Evolutionary conservation across 2,888 invertebrate genomes (phyloP), one percentile per base, ranked within the genome.

Genomic region (Palloptera scutellata): DNA sequence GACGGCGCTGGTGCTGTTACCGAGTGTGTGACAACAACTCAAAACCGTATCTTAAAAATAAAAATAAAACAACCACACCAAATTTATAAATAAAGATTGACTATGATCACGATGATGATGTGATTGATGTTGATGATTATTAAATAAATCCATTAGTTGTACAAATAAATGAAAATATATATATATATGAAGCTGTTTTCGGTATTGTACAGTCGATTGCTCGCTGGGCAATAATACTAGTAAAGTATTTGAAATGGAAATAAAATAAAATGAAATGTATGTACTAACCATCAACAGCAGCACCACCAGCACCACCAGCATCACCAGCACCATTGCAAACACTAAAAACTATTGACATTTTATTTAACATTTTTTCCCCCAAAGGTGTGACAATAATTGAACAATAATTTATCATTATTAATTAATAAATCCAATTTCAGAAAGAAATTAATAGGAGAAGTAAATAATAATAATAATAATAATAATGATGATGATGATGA

Each of bases 401-500:
- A 55, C 60, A 58, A 60, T 68, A 68, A 68, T 68, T 64, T 45
- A 68, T 68, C 68, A 68, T 68, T 68, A 68, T 68, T 68, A 68
- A 68, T 61, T 68, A 48, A 64, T 64, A 68, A 68, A 54, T 64
- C 64, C 64, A 61, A 64, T 45, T 43, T 19, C 13, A 17, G n/a
- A n/a, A 60, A 19, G 43, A 60, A 43, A 60, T 15, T 13, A 13
- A 15, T 11, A 12, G 45, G 45, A 12, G 45, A 1, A 1, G 11
- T 12, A 45, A 13, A 4, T 11, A 48, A 48, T 11, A 30, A 30
- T 30, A 30, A 30, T 30, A 30, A 30, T 30, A 30, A 30, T 4
- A 30, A 30, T 30, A 30, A 30, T n/a, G n/a, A 30, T 30, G 6
- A 30, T 30, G 6, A 30, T 30, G 6, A 30, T 30, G 30, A 30